Evolutionary conservation across 2,113 vertebrate genomes (phyloP).

Genomic region (Limanda limanda): DNA sequence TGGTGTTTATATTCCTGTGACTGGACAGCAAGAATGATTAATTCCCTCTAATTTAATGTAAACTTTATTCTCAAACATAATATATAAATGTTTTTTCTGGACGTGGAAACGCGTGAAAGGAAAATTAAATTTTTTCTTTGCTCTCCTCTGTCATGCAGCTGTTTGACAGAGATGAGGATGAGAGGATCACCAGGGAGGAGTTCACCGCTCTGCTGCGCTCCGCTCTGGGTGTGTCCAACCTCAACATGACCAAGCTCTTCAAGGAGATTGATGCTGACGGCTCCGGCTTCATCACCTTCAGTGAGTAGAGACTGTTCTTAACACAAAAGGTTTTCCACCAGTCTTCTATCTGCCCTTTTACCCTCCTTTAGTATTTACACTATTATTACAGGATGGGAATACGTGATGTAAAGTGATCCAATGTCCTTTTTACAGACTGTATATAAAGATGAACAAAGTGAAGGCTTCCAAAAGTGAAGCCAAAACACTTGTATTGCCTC

Average conservation of each 20-base stretch:
- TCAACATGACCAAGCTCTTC: conserved; percentile 91
- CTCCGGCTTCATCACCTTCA: conserved; percentile 88
- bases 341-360: neutral
- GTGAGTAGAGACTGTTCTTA: conserved; percentile 78
- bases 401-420: neutral
- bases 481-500: no score
- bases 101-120: no score
- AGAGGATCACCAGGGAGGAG: conserved; percentile 88
- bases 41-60: neutral
- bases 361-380: neutral
- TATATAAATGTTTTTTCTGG: neutral
- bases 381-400: conserved; percentile 1
- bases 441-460: no score
- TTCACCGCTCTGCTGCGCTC: conserved; percentile 90
- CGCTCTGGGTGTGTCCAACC: conserved; percentile 88
- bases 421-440: no score
- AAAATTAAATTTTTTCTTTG: neutral
- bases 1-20: conserved; percentile 6
- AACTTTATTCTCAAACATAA: neutral
- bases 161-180: conserved; percentile 93
- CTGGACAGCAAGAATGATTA: neutral
- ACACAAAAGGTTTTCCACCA: neutral
- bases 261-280: conserved; percentile 89
- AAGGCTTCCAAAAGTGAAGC: no score
- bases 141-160: conserved; percentile 79